Evolutionary conservation across 2,113 vertebrate species (phyloP).

Genomic region (Melanerpes aurifrons): DNA sequence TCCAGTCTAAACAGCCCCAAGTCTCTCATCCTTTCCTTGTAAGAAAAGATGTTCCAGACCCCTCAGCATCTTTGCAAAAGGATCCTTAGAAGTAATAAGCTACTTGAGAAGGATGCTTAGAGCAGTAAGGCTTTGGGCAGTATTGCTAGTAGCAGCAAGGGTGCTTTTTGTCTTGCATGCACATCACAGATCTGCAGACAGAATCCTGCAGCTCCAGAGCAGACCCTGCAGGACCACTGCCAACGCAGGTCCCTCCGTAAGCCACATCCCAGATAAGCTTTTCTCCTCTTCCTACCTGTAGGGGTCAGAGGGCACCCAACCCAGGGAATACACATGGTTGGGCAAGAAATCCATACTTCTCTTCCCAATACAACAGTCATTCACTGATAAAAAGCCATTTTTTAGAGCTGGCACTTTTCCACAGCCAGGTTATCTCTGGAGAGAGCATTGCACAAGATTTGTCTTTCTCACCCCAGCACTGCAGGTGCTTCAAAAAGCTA

Average conservation of each 20-base stretch:
- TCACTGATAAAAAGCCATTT: not conserved
- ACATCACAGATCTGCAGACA: not conserved
- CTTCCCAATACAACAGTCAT: not conserved
- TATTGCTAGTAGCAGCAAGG: not conserved
- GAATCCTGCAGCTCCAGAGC: not conserved
- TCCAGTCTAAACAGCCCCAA: too few relatives aligned
- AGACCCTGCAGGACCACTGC: not conserved
- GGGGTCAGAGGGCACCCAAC: not conserved
- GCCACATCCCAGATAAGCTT: not conserved
- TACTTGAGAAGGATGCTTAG: too few relatives aligned
- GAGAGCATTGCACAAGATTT: fast-evolving
- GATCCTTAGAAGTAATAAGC: too few relatives aligned
- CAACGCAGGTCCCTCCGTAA: not conserved
- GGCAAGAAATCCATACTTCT: not conserved
- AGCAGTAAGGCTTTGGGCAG: not conserved
- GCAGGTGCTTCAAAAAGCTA: not conserved
- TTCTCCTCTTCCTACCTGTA: not conserved
- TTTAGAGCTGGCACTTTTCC: not conserved
- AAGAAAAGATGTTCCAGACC: too few relatives aligned
- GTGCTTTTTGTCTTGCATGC: not conserved
- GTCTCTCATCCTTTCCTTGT: too few relatives aligned
- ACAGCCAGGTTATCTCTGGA: not conserved
- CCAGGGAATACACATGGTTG: fast-evolving
- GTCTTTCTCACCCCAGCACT: not conserved
- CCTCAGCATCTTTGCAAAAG: too few relatives aligned